A percentile compares a stretch with the other conserved stretches of the same genome.
phyloP scores from a whole-genome alignment of 2,888 invertebrate genomes.

The Nineta flava region DNA sequence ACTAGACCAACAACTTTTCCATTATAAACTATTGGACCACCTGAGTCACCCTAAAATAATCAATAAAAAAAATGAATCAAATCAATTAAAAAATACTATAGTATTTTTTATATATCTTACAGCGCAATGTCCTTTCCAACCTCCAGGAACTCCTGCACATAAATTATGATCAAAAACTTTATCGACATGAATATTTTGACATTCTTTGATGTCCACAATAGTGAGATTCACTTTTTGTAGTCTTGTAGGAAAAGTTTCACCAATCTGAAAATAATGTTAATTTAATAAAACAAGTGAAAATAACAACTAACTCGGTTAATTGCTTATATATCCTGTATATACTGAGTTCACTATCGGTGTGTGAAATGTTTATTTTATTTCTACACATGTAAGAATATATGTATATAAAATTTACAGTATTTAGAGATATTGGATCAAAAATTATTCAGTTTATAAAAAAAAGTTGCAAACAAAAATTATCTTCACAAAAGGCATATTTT shows the following conservation, averaged over 20 bases:
- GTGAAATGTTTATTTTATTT: too few species aligned
- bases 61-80: not conserved
- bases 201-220: slow-evolving; percentile 23
- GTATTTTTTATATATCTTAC: slow-evolving; percentile 12
- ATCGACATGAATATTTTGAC: slow-evolving; percentile 19
- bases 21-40: slow-evolving; percentile 1
- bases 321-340: too few species aligned
- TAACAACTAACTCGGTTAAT: too few species aligned
- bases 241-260: slow-evolving; percentile 20
- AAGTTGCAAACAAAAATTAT: too few species aligned
- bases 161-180: slow-evolving; percentile 22
- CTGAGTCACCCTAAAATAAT: slow-evolving; percentile 5
- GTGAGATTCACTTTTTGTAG: slow-evolving; percentile 24
- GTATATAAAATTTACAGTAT: too few species aligned
- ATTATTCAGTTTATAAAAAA: too few species aligned
- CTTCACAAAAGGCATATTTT: too few species aligned
- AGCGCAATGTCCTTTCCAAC: slow-evolving; percentile 28
- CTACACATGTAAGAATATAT: too few species aligned
- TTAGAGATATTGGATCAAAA: too few species aligned
- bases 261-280: slow-evolving; percentile 18
- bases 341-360: too few species aligned
- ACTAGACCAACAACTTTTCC: slow-evolving; percentile 5
- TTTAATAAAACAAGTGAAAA: too few species aligned
- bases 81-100: not conserved
- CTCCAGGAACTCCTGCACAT: slow-evolving; percentile 26